phyloP scores from a whole-genome alignment of 2,113 vertebrate genomes.

The Callopanchax toddi region DNA sequence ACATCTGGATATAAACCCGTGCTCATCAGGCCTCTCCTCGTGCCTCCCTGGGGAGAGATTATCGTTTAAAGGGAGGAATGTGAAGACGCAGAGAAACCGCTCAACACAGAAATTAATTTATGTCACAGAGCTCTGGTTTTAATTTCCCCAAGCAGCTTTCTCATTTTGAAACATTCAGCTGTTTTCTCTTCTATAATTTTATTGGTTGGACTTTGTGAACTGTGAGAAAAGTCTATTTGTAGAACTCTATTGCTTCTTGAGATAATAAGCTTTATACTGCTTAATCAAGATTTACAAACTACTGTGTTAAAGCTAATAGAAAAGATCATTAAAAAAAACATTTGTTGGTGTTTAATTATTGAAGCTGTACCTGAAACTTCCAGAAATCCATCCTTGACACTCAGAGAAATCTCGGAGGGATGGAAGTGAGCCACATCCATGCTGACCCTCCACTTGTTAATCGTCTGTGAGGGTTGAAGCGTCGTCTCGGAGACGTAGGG shows the following conservation, averaged over 20 bases:
- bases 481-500: conserved; percentile 46
- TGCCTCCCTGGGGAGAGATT: conserved; percentile 75
- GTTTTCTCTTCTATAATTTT: conserved; percentile 1
- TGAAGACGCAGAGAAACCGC: conserved; percentile 47
- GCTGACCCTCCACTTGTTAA: conserved; percentile 72
- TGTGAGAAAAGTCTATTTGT: conserved; percentile 38
- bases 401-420: conserved; percentile 74
- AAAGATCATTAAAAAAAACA: conserved; percentile 11
- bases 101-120: conserved; percentile 59
- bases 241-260: conserved; percentile 30
- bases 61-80: conserved; percentile 34
- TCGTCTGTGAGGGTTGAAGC: conserved; percentile 38
- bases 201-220: conserved; percentile 23
- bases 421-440: conserved; percentile 81
- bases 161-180: conserved; percentile 40
- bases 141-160: conserved; percentile 50
- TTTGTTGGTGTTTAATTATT: conserved; percentile 47
- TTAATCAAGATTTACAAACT: conserved; percentile 4
- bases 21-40: conserved; percentile 77
- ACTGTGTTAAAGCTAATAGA: neutral
- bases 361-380: conserved; percentile 75
- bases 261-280: conserved; percentile 30
- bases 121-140: conserved; percentile 53
- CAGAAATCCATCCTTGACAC: conserved; percentile 69
- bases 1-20: conserved; percentile 78